Base-by-base conservation (phyloP, 2,888 invertebrate genomes). In the Pyrochroa serraticornis region DNA sequence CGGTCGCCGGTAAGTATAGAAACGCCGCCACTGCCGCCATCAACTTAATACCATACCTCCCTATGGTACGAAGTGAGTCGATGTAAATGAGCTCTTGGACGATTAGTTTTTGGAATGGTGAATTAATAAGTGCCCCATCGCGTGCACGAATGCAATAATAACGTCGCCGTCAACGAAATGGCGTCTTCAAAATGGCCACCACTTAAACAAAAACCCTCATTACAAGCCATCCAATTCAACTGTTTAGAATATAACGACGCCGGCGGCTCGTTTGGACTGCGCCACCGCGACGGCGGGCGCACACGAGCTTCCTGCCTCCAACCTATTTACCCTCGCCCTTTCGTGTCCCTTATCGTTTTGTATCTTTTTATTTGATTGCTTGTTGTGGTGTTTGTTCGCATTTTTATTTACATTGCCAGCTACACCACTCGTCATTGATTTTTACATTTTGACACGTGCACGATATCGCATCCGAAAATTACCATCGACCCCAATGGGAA, bases 121-220 rank as follows among this genome's bases (percentile, higher is more conserved):
- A 60, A 65, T 62, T 67, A 71, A 70, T 72, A 71, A 72, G 67
- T 70, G 66, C 60, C 65, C 62, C 62, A 69, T 72, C 62, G 72
- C 72, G 70, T 72, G 72, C 63, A 63, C 60, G 45, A 56, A 48
- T 37, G 49, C 67, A 64, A 69, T 71, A 68, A 70, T 58, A 64
- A 47, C 46, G 30, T 12, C 14, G 43, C 54, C 52, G 54, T 63
- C 64, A 63, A 66, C 65, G 64, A 63, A 67, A 69, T 68, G 69
- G 68, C 64, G 68, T 69, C 69, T 66, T 71, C 70, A 69, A 70
- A 67, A 70, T 71, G 71, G 69, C 69, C 53, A 48, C 62, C 57
- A 47, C 52, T 63, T 55, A 54, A 60, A 57, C 43, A 54, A 52
- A 62, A 50, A 43, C 52, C 37, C 37, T 55, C 55, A 55, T 55